Base-by-base conservation (phyloP, 2,797 vertebrate genomes). In the Perodicticus potto region DNA sequence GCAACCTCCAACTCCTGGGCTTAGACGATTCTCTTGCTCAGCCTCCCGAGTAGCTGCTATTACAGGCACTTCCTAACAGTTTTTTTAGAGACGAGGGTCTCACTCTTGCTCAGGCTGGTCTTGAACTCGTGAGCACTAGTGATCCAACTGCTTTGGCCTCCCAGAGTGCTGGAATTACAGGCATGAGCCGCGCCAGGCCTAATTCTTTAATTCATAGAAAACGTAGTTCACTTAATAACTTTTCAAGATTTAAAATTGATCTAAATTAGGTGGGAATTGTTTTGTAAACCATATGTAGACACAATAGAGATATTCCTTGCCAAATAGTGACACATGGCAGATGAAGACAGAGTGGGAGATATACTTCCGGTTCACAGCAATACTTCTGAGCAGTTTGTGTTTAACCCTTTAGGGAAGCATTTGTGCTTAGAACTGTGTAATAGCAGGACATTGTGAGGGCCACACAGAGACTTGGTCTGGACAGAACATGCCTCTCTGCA, bases 301-400 rank as follows among this genome's bases (percentile, higher is more conserved):
- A 97, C 97, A 99, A 97, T 97, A 97, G 98, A 98, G 98, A 96
- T 96, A 98, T 97, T 99, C 98, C 98, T 98, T 99, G 99, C 98
- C 98, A 99, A 98, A 98, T 99, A 99, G 98, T 99, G 98, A 98
- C 97, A 97, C 98, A 90, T 96, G 97, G 97, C 97, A 98, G 98
- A 98, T 99, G 98, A 98, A 98, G 98, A 98, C 98, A 98, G 98
- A 91, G 90, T 92, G 87, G 98, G 98, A 98, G 98, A 98, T 98
- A 98, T 94, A 98, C 98, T 99, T 99, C 98, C 98, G 98, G 98
- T 98, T 98, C 98, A 98, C 98, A 98, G 98, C 98, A 97, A 97
- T 98, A 96, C 97, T 98, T 98, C n/a, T 59, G 61, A 97, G 84
- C 55, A 63, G 37, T 95, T 94, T 72, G 73, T 89, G 25, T 59